Evolutionary conservation across 2,797 vertebrate genomes (phyloP), one percentile per base, ranked within the genome.

Genomic region (Gallinago stenura): DNA sequence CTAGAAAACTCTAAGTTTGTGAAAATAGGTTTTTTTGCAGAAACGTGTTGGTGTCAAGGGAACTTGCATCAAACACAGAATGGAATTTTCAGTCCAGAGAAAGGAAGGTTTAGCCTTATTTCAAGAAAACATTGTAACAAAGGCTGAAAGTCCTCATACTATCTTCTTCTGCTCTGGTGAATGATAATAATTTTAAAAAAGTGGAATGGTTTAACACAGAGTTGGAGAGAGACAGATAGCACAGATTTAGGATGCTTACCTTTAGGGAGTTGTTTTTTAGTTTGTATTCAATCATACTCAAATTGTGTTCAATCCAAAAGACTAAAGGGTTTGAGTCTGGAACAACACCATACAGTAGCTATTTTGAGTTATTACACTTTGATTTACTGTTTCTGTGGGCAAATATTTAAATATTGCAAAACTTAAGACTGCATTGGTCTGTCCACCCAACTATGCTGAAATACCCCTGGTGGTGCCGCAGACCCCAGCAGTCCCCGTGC

Each of bases 381-480:
- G 48, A 89, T 43, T 93, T 60, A 45, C 21, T 20, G 20, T 45
- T 93, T 58, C 58, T 80, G 26, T 43, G 25, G 21, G 19, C 25
- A 75, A 64, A 58, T 16, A 5, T 9, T 26, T 19, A 75, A 64
- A 58, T 17, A 5, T 9, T 24, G 37, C 37, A 69, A 8, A 81
- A 61, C 20, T 30, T 30, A 7, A 30, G 26, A 18, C 1, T 33
- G 24, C 24, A 11, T 7, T 46, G 25, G 9, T n/a, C 58, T 62
- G 30, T 31, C 68, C 30, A 7, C 25, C 6, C 0, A 0, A 1
- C 30, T 5, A 3, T 43, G 31, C 22, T n/a, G 33, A 65, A 65
- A 61, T 9, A 48, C 4, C 15, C 21, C 9, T 2, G 0, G 8
- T 10, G 33, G 31, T 45, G 26, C 20, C 0, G 0, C 43, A 66